Base-by-base conservation (phyloP, 2,888 invertebrate genomes). In the Philereme vetulata region DNA sequence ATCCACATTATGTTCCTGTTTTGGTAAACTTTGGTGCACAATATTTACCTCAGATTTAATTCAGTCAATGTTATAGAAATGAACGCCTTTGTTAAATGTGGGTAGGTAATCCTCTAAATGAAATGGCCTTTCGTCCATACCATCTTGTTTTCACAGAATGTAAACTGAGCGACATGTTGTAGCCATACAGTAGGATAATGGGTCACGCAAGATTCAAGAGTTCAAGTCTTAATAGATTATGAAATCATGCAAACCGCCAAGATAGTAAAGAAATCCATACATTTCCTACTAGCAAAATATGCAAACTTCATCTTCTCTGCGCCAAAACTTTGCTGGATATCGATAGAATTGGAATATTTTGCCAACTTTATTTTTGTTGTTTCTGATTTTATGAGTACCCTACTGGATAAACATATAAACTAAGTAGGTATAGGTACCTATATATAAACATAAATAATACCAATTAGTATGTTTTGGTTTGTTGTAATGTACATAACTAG, bases 31-130 rank as follows among this genome's bases (percentile, higher is more conserved):
- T 6, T 6, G 5, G 3, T 35, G 5, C 35, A 38, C 38, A n/a
- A 5, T 44, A 50, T 38, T 35, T 51, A 56, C 50, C 49, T 56
- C 43, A 36, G 9, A 21, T 43, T 43, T 5, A 55, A 35, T 21
- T 56, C 44, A n/a, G 36, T 32, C 43, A 56, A 21, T 32, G 55
- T 44, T 7, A 49, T 36, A 21, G 21, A 21, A 21, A 21, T 4
- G 43, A 44, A 36, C 55, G 55, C 9, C 10, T 32, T n/a, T 43
- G 48, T 48, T 33, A 42, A 46, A 40, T 35, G 55, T 34, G 6
- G 36, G 35, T 34, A 21, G 4, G n/a, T 50, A 8, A 38, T 8
- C 35, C 10, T 34, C 5, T 10, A 33, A 40, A 47, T 40, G 8
- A 34, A 11, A 40, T 40, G 7, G 47, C 3, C 40, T 34, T 21